Percentiles rank a stretch among this genome's conserved stretches.
These are phyloP conservation scores for Bathybates hornii DNA, from an alignment of 2,113 vertebrate genomes.

Conservation along the genomic window DNA sequence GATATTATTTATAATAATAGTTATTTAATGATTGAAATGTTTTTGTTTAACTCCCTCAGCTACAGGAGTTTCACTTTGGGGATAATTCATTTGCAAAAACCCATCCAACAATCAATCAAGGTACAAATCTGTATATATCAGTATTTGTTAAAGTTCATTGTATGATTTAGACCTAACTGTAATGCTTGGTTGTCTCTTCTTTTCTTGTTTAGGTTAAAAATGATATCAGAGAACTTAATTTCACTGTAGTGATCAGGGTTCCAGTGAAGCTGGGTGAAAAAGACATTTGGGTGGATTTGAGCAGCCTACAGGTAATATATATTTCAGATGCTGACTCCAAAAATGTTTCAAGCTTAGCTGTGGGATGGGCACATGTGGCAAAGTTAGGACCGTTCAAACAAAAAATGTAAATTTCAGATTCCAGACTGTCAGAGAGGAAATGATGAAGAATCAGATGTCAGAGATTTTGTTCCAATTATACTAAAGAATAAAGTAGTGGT, in stretches of 20 bases:
- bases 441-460: not conserved
- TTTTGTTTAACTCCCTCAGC: not conserved
- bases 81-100: not conserved
- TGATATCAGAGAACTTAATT: not conserved
- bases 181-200: not conserved
- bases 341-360: not conserved
- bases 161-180: not conserved
- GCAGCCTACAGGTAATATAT: not conserved
- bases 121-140: not conserved
- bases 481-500: not conserved
- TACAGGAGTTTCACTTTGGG: not conserved
- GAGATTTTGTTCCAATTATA: not conserved
- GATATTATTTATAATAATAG: not conserved
- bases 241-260: not conserved
- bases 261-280: not conserved
- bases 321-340: not conserved
- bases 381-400: not conserved
- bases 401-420: not conserved
- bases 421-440: not conserved
- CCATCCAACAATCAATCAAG: not conserved
- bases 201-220: not conserved
- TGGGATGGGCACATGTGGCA: not conserved
- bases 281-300: not conserved
- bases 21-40: not conserved
- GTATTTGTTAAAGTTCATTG: not conserved